Percentiles rank a stretch among this genome's conserved stretches.
Conservation (phyloP, 2,888 invertebrate species). For the Trypoxylon attenuatum region DNA sequence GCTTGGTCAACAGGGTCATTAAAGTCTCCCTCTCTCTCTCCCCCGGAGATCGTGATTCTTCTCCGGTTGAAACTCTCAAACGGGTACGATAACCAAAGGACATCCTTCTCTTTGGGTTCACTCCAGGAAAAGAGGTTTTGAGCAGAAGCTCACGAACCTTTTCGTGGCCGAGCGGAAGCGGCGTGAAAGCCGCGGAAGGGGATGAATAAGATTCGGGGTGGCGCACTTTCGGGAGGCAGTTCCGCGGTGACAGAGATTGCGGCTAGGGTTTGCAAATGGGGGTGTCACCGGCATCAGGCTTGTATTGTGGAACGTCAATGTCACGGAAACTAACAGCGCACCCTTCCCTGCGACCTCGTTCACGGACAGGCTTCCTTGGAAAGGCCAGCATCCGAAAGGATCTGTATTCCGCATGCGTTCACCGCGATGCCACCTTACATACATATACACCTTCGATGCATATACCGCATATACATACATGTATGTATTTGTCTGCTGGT, state of each 20-base stretch:
- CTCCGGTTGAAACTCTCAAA: background rate
- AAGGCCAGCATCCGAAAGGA: constrained; percentile 29
- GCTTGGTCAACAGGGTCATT: constrained; percentile 13
- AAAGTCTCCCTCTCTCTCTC: constrained; percentile 9
- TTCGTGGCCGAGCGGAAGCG: constrained; percentile 52
- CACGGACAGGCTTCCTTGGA: constrained; percentile 25
- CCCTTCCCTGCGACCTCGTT: constrained; percentile 47
- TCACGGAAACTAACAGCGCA: constrained; percentile 71
- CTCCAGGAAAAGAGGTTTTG: background rate
- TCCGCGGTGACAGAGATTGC: constrained; percentile 53
- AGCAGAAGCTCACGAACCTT: constrained; percentile 3
- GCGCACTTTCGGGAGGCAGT: constrained; percentile 49
- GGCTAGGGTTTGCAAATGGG: constrained; percentile 62
- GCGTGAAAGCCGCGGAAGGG: constrained; percentile 52
- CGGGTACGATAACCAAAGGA: background rate
- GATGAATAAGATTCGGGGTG: constrained; percentile 61
- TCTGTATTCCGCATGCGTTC: constrained; percentile 46
- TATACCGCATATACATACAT: constrained; percentile 19
- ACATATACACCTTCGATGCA: constrained; percentile 26
- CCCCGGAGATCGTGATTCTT: background rate
- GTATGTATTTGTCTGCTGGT: background rate
- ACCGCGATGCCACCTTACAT: constrained; percentile 50
- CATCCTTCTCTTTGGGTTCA: background rate
- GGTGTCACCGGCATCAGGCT: constrained; percentile 67
- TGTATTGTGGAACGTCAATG: constrained; percentile 73